Evolutionary conservation across 1,140 invertebrate species (phyloP).

Genomic region (Apis florea): DNA sequence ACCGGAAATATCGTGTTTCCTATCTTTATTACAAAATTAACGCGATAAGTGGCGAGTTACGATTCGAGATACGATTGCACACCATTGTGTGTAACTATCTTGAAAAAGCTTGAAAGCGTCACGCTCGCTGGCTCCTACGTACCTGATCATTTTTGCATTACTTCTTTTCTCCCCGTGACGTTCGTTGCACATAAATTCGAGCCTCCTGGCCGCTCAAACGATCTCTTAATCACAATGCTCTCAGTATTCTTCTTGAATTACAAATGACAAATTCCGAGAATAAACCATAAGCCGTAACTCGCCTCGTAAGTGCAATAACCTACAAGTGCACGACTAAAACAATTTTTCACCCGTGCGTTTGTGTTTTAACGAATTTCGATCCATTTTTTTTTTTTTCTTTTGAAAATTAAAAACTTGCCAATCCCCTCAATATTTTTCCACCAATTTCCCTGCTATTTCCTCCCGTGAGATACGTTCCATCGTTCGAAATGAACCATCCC

Average conservation of each 20-base stretch:
- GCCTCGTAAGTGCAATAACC: background rate
- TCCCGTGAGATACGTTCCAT: too few species aligned
- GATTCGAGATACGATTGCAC: background rate
- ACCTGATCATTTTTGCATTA: background rate
- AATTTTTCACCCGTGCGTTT: background rate
- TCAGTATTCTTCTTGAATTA: background rate
- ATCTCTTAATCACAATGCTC: background rate
- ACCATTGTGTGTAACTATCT: background rate
- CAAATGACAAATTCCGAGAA: background rate
- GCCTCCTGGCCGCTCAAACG: background rate
- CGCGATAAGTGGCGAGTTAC: background rate
- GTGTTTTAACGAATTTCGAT: too few species aligned
- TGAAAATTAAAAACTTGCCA: too few species aligned
- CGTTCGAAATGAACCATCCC: too few species aligned
- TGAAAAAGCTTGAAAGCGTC: background rate
- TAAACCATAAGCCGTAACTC: background rate
- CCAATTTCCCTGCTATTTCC: too few species aligned
- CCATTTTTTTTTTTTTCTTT: too few species aligned
- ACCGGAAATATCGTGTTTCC: slow-evolving; percentile 2
- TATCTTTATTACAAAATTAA: slow-evolving; percentile 12
- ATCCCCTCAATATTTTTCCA: too few species aligned
- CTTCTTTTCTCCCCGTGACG: background rate
- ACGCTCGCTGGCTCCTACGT: background rate
- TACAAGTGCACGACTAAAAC: background rate
- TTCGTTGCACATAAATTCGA: background rate